phyloP scores from a whole-genome alignment of 2,797 vertebrate genomes.

The Gouania willdenowi region DNA sequence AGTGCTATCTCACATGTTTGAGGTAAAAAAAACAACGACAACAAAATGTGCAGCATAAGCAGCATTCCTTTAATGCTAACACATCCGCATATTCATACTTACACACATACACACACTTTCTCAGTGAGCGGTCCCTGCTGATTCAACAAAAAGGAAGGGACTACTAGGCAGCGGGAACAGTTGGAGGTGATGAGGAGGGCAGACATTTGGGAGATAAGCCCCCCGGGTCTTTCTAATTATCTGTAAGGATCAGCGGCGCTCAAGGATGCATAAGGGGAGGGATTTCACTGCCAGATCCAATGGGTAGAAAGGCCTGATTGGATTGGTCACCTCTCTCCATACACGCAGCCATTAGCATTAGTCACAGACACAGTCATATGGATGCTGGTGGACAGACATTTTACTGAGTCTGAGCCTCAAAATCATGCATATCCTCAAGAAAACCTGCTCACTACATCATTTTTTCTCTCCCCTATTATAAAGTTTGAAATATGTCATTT shows the following conservation, averaged over 20 bases:
- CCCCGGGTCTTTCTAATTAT: constrained; percentile 65
- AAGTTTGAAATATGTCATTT: constrained; percentile 6
- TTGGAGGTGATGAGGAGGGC: constrained; percentile 24
- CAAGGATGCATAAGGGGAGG: constrained; percentile 58
- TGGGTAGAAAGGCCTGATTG: constrained; percentile 49
- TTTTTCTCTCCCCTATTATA: neutral
- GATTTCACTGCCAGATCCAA: constrained; percentile 56
- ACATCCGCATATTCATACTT: neutral
- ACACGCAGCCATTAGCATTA: constrained; percentile 41
- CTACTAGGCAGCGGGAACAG: neutral
- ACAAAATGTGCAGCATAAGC: constrained; percentile 27
- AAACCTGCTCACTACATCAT: too few species aligned
- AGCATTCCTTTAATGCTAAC: neutral
- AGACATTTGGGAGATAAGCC: constrained; percentile 38
- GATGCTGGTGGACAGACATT: constrained; percentile 6
- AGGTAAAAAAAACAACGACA: constrained; percentile 8
- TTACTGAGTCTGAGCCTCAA: too few species aligned
- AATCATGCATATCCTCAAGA: too few species aligned
- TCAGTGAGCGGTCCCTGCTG: constrained; percentile 50
- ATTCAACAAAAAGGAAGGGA: constrained; percentile 48
- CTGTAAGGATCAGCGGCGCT: constrained; percentile 66
- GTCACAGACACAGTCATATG: constrained; percentile 18
- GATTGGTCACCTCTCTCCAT: constrained; percentile 51
- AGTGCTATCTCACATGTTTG: constrained; percentile 7
- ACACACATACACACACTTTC: constrained; percentile 1